Evolutionary conservation across 30 jellyfish, hydroid and myxozoan species (phyloP).

Genomic region (Hydractinia echinata): DNA sequence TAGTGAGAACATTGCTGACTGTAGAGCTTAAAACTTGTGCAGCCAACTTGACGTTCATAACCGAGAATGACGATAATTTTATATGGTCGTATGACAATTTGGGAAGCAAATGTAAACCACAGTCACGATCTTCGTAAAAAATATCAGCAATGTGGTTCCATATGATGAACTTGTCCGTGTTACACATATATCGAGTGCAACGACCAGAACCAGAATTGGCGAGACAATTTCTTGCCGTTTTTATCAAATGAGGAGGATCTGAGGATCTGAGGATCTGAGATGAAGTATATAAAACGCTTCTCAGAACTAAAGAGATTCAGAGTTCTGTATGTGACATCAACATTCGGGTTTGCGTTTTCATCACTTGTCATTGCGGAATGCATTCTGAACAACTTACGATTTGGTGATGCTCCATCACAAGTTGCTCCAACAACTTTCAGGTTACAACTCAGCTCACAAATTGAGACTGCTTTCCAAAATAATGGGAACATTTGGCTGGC

Average conservation of each 20-base stretch:
- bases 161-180: neutral
- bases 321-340: slow-evolving; percentile 16
- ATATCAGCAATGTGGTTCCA: slow-evolving; percentile 41
- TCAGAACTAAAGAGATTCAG: too few species aligned
- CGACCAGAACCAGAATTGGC: slow-evolving; percentile 14
- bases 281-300: neutral
- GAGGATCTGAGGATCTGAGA: slow-evolving; percentile 23
- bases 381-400: slow-evolving; percentile 38
- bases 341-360: neutral
- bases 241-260: slow-evolving; percentile 20
- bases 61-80: slow-evolving; percentile 33
- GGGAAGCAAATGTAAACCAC: slow-evolving; percentile 40
- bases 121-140: slow-evolving; percentile 37
- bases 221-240: slow-evolving; percentile 18
- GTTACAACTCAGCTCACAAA: slow-evolving; percentile 21
- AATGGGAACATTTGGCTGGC: slow-evolving; percentile 37
- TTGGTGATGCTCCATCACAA: slow-evolving; percentile 62
- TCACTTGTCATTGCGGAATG: neutral
- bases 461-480: slow-evolving; percentile 58
- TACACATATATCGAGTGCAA: slow-evolving; percentile 10
- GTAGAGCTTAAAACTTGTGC: slow-evolving; percentile 58
- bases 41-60: slow-evolving; percentile 47
- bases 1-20: slow-evolving; percentile 16
- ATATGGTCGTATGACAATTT: slow-evolving; percentile 41
- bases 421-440: slow-evolving; percentile 26